phyloP scores from a whole-genome alignment of 1,140 invertebrate genomes.

The Yoshiicerus persimilis region DNA sequence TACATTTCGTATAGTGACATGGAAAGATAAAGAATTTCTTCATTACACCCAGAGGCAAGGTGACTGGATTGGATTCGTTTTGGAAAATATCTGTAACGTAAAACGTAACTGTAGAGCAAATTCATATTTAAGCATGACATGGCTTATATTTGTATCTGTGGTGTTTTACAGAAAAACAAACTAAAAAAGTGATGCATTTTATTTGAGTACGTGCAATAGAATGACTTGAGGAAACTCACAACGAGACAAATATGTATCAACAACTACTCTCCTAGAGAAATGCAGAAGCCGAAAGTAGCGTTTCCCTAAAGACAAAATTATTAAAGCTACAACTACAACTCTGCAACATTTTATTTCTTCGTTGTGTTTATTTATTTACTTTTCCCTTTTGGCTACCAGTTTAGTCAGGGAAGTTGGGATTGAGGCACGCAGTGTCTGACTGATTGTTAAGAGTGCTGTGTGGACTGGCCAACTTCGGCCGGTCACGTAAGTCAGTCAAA shows the following conservation, averaged over 20 bases:
- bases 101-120: neutral
- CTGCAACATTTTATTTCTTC: neutral
- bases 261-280: neutral
- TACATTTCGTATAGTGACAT: neutral
- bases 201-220: neutral
- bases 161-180: neutral
- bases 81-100: neutral
- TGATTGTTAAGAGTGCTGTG: neutral
- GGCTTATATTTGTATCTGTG: neutral
- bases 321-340: neutral
- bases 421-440: neutral
- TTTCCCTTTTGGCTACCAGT: neutral
- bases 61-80: neutral
- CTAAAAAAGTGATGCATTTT: neutral
- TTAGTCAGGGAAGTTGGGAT: neutral
- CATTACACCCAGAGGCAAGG: neutral
- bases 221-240: neutral
- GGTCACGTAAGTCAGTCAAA: constrained; percentile 25
- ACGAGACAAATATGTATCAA: neutral
- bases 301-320: neutral
- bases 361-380: neutral
- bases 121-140: neutral
- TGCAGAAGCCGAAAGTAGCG: neutral
- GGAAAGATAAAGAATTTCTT: neutral
- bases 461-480: neutral